phyloP scores from a whole-genome alignment of 2,888 invertebrate species.

The Drosophila tripunctata region DNA sequence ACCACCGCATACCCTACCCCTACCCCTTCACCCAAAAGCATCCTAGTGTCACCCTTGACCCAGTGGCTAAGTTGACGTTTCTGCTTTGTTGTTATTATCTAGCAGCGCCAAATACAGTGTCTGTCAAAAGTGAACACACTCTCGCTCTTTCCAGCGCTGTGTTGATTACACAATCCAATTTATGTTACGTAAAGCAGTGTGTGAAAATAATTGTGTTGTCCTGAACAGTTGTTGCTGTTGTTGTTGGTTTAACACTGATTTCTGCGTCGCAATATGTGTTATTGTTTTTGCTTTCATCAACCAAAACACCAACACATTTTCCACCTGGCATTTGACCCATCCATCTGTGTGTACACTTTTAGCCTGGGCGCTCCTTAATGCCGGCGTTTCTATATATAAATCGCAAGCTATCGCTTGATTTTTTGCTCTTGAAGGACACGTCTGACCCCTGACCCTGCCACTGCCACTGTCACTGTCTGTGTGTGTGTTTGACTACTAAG shows the following conservation, averaged over 20 bases:
- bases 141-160: conserved; percentile 14
- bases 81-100: conserved; percentile 4
- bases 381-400: conserved; percentile 65
- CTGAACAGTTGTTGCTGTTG: conserved; percentile 26
- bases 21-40: not conserved
- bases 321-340: conserved; percentile 44
- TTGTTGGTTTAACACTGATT: conserved; percentile 39
- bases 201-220: conserved; percentile 51
- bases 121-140: conserved; percentile 5
- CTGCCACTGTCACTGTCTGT: not conserved
- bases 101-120: conserved; percentile 2
- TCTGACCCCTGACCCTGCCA: conserved; percentile 56
- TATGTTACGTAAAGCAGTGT: conserved; percentile 70
- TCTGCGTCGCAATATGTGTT: conserved; percentile 56
- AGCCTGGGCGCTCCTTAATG: conserved; percentile 5
- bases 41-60: conserved; percentile 46
- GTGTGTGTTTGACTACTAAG: conserved; percentile 22
- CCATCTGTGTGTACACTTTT: conserved; percentile 1
- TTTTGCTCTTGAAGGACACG: conserved; percentile 31
- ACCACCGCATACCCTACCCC: too few relatives aligned
- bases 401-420: conserved; percentile 36
- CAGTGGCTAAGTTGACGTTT: conserved; percentile 18
- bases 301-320: too few relatives aligned
- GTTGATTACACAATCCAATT: conserved; percentile 71
- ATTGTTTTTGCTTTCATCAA: conserved; percentile 16